Percentiles rank a stretch among this genome's conserved stretches.
Conservation (phyloP, 2,888 invertebrate species). For the Eupithecia dodoneata region DNA sequence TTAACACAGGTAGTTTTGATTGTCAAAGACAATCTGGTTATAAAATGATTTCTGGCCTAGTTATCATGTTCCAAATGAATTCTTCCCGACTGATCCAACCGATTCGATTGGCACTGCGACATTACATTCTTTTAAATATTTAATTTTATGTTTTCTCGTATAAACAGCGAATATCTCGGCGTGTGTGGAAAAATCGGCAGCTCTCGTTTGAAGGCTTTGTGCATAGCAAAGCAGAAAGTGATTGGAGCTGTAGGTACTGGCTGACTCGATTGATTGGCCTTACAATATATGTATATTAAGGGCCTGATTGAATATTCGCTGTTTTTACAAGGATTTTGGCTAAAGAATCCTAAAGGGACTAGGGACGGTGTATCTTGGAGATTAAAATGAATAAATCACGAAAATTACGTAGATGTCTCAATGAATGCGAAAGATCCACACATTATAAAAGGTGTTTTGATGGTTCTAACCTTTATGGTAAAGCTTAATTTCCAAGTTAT, state of each 20-base stretch:
- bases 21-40: too few relatives aligned
- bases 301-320: slow-evolving; percentile 11
- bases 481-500: too few relatives aligned
- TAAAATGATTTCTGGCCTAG: too few relatives aligned
- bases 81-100: too few relatives aligned
- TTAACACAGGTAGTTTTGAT: too few relatives aligned
- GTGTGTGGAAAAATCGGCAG: slow-evolving; percentile 33
- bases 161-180: slow-evolving; percentile 29
- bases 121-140: slow-evolving; percentile 29
- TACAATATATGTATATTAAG: slow-evolving; percentile 42
- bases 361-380: not conserved
- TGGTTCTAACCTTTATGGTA: too few relatives aligned
- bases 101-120: not conserved
- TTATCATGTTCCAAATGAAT: too few relatives aligned
- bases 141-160: slow-evolving; percentile 30
- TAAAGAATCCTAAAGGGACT: not conserved
- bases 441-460: not conserved
- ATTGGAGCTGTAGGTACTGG: slow-evolving; percentile 34
- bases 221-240: slow-evolving; percentile 47
- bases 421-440: not conserved
- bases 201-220: slow-evolving; percentile 42
- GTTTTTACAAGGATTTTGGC: not conserved
- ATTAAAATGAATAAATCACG: not conserved
- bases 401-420: too few relatives aligned
- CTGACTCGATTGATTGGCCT: slow-evolving; percentile 42